These are phyloP conservation scores for Odontocolon sp. DNA, from an alignment of 2,888 invertebrate genomes.

Conservation along the genomic window DNA sequence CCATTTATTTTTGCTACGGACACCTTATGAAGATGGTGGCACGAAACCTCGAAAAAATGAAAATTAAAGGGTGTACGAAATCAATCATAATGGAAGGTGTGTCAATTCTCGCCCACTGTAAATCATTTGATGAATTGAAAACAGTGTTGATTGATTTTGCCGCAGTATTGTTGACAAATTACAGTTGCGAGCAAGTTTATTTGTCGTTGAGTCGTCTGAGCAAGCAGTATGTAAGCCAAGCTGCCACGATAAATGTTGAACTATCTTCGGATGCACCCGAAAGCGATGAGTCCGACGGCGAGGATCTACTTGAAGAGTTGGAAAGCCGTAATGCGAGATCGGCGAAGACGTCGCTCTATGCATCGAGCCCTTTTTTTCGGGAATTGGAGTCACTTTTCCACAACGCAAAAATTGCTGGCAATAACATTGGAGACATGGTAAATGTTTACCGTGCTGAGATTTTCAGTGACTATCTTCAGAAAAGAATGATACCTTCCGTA, in stretches of 20 bases:
- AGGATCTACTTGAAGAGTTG: not conserved
- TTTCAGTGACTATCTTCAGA: conserved; percentile 4
- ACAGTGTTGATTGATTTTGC: conserved; percentile 9
- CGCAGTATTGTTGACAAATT: conserved; percentile 24
- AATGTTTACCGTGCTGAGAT: not conserved
- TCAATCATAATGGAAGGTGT: conserved; percentile 29
- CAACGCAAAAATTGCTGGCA: not conserved
- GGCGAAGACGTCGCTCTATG: too few species aligned
- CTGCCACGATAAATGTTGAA: not conserved
- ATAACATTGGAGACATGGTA: not conserved
- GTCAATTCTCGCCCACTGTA: conserved; percentile 18
- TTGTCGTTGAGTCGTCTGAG: not conserved
- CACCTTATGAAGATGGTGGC: conserved; percentile 39
- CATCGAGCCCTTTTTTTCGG: too few species aligned
- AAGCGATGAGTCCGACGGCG: not conserved
- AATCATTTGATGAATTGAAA: conserved; percentile 3
- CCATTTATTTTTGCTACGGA: conserved; percentile 32
- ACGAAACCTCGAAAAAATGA: conserved; percentile 11
- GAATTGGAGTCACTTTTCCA: not conserved
- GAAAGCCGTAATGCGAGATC: too few species aligned
- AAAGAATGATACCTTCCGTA: conserved; percentile 2
- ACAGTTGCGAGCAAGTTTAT: not conserved
- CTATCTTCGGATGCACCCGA: not conserved
- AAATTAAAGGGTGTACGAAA: not conserved
- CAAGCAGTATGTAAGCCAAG: not conserved